Percentiles rank a stretch among this genome's conserved stretches.
Conservation (phyloP, 2,888 invertebrate genomes). For the Euphydryas editha region DNA sequence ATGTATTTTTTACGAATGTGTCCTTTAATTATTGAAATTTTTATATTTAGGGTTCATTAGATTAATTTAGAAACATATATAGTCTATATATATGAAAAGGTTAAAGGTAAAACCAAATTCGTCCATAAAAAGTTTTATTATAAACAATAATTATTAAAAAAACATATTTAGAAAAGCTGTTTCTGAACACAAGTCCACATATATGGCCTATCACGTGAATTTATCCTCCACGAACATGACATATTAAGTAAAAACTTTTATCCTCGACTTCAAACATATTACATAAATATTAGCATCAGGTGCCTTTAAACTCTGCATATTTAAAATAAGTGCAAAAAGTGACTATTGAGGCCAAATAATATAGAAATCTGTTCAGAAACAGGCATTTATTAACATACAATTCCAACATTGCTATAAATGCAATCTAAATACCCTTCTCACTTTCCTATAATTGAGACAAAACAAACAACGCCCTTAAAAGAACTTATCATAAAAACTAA, state of each 20-base stretch:
- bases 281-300: no score
- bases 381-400: slow-evolving; percentile 52
- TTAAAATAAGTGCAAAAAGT: neutral
- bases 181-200: slow-evolving; percentile 43
- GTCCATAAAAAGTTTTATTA: slow-evolving; percentile 79
- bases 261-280: neutral
- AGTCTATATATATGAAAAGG: no score
- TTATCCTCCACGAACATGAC: neutral
- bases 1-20: no score
- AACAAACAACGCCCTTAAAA: slow-evolving; percentile 31
- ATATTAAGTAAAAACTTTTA: neutral
- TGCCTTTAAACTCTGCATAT: no score
- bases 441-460: slow-evolving; percentile 42
- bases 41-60: no score
- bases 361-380: slow-evolving; percentile 30
- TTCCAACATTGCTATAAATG: slow-evolving; percentile 78
- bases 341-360: neutral
- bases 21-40: no score
- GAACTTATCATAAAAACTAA: slow-evolving; percentile 19
- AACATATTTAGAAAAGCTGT: slow-evolving; percentile 67
- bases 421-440: slow-evolving; percentile 60
- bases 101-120: slow-evolving; percentile 40
- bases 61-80: no score
- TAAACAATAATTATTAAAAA: slow-evolving; percentile 80
- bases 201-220: slow-evolving; percentile 2